Evolutionary conservation across 2,888 invertebrate genomes (phyloP), one percentile per base, ranked within the genome.

Genomic region (Lottia gigantea): DNA sequence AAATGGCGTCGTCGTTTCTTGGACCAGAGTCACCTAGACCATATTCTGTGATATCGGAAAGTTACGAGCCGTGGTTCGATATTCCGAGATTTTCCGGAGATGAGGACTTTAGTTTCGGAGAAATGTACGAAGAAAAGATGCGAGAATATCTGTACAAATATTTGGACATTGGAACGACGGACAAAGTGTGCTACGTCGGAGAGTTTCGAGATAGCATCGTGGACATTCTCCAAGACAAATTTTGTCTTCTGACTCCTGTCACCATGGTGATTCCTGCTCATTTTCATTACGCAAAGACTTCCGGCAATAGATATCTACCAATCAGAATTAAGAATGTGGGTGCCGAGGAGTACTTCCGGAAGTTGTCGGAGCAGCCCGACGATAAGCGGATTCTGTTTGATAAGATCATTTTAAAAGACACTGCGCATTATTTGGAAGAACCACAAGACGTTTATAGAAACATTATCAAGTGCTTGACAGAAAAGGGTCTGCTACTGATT

Each of bases 1-100:
- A 63, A 7, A 85, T 83, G 83, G 83, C 83, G 66, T 81, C 80
- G 12, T 80, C 83, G 1, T 82, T 82, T 64, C 76, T 87, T n/a
- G 87, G 87, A 25, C 87, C 87, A 0, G 87, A 88, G 68, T 80
- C 82, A 7, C 87, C 87, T 1, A 74, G 82, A 16, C 87, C 87
- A 11, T 80, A 86, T 49, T 68, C 87, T 23, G 86, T 86, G 8
- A 82, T 87, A 64, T 83, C 86, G 4, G 87, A 88, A 69, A 74
- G 78, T 45, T 83, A 83, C 71, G 82, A 82, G 67, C 71, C 76
- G n/a, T 76, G 74, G 16, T 78, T 79, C 66, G 71, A 75, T 12
- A 78, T 87, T 16, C 85, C 86, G 0, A 40, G 68, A 3, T 74
- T 80, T 47, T 73, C 74, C 0, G 77, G 77, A 23, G 64, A 71